Evolutionary conservation across 2,113 vertebrate genomes (phyloP), one percentile per base, ranked within the genome.

Genomic region (Oreochromis niloticus): DNA sequence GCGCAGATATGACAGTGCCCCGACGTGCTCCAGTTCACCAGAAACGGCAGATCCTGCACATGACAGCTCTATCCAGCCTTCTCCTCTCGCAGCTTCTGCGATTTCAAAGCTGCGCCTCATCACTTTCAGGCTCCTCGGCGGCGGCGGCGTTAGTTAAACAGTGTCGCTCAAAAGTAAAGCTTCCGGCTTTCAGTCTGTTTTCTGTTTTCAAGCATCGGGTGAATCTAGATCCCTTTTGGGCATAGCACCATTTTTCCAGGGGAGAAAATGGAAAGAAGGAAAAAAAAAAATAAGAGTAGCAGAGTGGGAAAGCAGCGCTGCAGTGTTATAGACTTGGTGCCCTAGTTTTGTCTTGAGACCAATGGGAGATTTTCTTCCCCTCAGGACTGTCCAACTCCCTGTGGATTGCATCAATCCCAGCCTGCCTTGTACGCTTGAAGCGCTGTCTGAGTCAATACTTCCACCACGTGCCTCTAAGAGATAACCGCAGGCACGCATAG

Each of bases 311-410:
- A 90, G 88, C 84, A 66, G 84, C 86, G 84, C 68, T 81, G 85
- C 63, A 66, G 73, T 54, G 80, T 66, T 88, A 43, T 80, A 89
- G 85, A 86, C 90, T 92, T 34, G 5, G 34, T 92, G 95, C 89
- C 92, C 95, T 91, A 94, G 92, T 95, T 95, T 94, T 82, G 87
- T 92, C 88, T 94, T 2, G 50, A 92, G 83, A 90, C 90, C 82
- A 81, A 85, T 79, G 86, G 71, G 90, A 90, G 90, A 85, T 85
- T 82, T 87, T 88, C 71, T 57, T 83, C 91, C 91, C 92, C 94
- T 87, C 87, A 87, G 92, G 93, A 90, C 80, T 46, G 90, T 88
- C 91, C 88, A 81, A 82, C 85, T 94, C 93, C 93, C 94, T 9
- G 91, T 48, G 90, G 93, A 92, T 82, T 88, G 87, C 92, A 93